Evolutionary conservation across 2,888 invertebrate species (phyloP).

Genomic region (Mechanitis messenoides): DNA sequence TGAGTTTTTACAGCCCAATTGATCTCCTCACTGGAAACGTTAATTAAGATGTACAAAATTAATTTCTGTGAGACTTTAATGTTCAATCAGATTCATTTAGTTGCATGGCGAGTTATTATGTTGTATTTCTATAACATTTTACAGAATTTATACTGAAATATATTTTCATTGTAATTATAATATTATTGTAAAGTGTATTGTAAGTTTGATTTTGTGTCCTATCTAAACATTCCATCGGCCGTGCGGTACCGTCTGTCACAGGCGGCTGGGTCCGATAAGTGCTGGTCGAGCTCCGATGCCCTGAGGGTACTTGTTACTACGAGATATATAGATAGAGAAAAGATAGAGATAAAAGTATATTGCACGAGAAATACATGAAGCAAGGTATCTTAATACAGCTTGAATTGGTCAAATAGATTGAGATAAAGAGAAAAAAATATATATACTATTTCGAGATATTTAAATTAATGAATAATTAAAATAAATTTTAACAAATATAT

Average conservation of each 20-base stretch:
- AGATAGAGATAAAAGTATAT: slow-evolving; percentile 4
- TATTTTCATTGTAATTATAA: too few species aligned
- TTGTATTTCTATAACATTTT: slow-evolving; percentile 11
- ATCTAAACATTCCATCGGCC: slow-evolving; percentile 34
- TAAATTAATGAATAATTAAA: too few species aligned
- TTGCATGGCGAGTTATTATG: slow-evolving; percentile 10
- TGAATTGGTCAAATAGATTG: too few species aligned
- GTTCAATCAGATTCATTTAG: slow-evolving; percentile 1
- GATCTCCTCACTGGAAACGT: slow-evolving; percentile 22
- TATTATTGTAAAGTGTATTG: too few species aligned
- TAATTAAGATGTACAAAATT: slow-evolving; percentile 27
- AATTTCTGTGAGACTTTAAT: slow-evolving; percentile 4
- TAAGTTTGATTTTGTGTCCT: slow-evolving; percentile 1
- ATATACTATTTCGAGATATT: too few species aligned
- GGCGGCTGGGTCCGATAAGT: slow-evolving; percentile 56
- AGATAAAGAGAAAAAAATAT: too few species aligned
- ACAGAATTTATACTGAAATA: too few species aligned
- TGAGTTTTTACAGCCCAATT: slow-evolving; percentile 18
- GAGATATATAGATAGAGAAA: slow-evolving; percentile 9
- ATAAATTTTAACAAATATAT: too few species aligned
- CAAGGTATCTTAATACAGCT: too few species aligned
- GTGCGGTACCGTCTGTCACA: slow-evolving; percentile 65
- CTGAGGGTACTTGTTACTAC: slow-evolving; percentile 32
- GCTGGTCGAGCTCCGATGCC: slow-evolving; percentile 51
- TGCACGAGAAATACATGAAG: too few species aligned